Base-by-base conservation (phyloP, 2,113 vertebrate genomes). In the Haliaeetus leucogaster region DNA sequence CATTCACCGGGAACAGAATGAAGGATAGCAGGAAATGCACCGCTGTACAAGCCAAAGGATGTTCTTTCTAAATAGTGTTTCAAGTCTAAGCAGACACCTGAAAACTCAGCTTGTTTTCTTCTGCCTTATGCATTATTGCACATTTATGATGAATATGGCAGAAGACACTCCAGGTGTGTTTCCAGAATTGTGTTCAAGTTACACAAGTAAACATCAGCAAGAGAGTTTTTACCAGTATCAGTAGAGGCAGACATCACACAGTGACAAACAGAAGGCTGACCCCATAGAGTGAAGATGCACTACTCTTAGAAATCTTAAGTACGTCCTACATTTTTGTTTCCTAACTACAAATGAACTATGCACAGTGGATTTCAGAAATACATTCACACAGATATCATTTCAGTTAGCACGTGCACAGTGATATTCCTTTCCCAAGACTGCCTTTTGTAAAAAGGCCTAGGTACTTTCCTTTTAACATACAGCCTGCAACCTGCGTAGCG, bases 161-260 rank as follows among this genome's bases (percentile, higher is more conserved):
- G 50, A 95, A 96, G 40, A 86, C 36, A 74, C 73, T 61, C 70
- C 66, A 86, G 56, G 86, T 56, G 53, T 0, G 0, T 67, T 70
- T 82, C n/a, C 18, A 62, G 56, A 94, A 18, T 52, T 85, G 40
- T 83, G 38, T 94, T 94, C 85, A 91, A 86, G 86, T 27, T 77
- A 50, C 22, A 82, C 52, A 76, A 82, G 55, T 80, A 96, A 96
- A 94, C 86, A 92, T 74, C 91, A 95, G 72, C 93, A 93, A 92
- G 90, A 84, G 11, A 94, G 63, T 48, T 95, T 93, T 65, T 76
- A 71, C 55, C 83, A 74, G 53, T 63, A 20, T 78, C n/a, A 50
- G 23, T 91, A 86, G 79, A 68, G 43, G 38, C 27, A 79, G 76
- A 56, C 13, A 56, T 22, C 67, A 89, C 50, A 47, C 15, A 38